These are phyloP conservation scores for Dysmachus trigonus DNA, from an alignment of 2,888 invertebrate species.

Conservation along the genomic window DNA sequence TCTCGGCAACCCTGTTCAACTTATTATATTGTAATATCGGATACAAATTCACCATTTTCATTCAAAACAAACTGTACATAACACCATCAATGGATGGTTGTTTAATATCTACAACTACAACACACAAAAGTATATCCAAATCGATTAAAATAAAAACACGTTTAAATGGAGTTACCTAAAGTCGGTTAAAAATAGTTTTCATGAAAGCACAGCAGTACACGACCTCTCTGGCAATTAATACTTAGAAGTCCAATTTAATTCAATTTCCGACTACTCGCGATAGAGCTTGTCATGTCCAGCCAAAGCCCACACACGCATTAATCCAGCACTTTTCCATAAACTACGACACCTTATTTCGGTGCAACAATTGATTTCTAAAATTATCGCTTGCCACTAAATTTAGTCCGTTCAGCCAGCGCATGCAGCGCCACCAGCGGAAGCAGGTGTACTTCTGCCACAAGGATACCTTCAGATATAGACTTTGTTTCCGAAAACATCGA, in stretches of 20 bases:
- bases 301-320: not conserved
- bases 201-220: not conserved
- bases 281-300: not conserved
- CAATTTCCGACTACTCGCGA: not conserved
- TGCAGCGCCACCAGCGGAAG: not conserved
- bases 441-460: not conserved
- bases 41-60: not conserved
- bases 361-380: slow-evolving; percentile 12
- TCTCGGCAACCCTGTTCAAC: too few relatives aligned
- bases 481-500: not conserved
- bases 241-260: not conserved
- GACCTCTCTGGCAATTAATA: not conserved
- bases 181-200: not conserved
- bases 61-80: not conserved
- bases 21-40: too few relatives aligned
- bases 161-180: not conserved
- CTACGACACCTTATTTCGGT: not conserved
- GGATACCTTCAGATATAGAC: not conserved
- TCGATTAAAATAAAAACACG: not conserved
- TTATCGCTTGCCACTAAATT: not conserved
- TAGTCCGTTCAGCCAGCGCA: not conserved
- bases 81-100: not conserved
- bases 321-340: not conserved
- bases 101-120: too few relatives aligned
- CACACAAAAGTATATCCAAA: not conserved